phyloP scores from a whole-genome alignment of 2,888 invertebrate species.

The Bruchidius siliquastri region DNA sequence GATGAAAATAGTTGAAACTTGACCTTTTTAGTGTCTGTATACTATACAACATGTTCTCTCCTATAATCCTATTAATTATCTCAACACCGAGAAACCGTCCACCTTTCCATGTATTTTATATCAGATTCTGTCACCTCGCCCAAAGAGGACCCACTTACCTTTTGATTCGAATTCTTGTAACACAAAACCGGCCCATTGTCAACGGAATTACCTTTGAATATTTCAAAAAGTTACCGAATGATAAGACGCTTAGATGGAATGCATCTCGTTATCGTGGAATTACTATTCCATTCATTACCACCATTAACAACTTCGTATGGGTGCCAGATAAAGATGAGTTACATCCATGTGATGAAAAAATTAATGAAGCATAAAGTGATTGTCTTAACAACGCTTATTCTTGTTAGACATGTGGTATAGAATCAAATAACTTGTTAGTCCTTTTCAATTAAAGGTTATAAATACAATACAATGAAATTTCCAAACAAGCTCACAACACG shows the following conservation, averaged over 20 bases:
- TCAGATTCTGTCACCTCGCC: neutral
- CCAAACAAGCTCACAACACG: too few relatives aligned
- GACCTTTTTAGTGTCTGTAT: neutral
- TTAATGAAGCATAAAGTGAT: constrained; percentile 3
- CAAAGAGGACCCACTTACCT: neutral
- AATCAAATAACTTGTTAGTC: too few relatives aligned
- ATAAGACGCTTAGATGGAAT: neutral
- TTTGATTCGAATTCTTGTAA: neutral
- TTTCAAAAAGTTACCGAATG: neutral
- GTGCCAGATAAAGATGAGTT: constrained; percentile 1
- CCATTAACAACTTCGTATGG: constrained; percentile 3
- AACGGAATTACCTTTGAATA: neutral
- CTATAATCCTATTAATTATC: neutral
- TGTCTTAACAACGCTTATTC: neutral
- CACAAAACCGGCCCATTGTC: neutral
- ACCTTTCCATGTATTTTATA: neutral
- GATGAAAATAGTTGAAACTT: neutral
- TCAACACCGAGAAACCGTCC: neutral
- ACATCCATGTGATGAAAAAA: neutral
- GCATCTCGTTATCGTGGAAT: neutral
- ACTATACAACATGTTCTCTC: neutral
- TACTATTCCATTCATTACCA: neutral
- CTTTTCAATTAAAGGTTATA: too few relatives aligned
- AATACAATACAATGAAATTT: too few relatives aligned
- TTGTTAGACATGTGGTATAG: too few relatives aligned